A percentile compares a stretch with the other conserved stretches of the same genome.
These are phyloP conservation scores for Metalampra italica DNA, from an alignment of 2,888 invertebrate genomes.

Conservation along the genomic window DNA sequence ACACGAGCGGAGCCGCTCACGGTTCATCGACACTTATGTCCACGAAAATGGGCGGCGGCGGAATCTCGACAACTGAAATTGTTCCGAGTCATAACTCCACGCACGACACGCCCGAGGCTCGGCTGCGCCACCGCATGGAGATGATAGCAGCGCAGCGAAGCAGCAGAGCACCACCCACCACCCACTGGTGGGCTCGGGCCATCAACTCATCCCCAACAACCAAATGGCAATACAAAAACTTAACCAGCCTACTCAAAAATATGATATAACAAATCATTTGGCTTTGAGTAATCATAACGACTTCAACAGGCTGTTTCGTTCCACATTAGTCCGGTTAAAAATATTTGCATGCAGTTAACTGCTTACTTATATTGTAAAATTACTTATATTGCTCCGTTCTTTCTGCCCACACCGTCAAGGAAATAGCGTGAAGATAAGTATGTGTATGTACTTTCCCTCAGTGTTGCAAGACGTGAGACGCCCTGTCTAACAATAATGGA, in stretches of 20 bases:
- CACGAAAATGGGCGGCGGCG: neutral
- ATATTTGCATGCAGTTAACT: too few relatives aligned
- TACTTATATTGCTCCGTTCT: too few relatives aligned
- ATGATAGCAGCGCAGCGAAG: neutral
- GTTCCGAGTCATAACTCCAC: neutral
- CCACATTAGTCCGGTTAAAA: too few relatives aligned
- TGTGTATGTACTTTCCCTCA: too few relatives aligned
- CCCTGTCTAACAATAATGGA: neutral
- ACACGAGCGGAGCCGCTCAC: neutral
- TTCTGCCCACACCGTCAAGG: too few relatives aligned
- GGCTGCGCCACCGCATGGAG: neutral
- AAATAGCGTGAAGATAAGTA: too few relatives aligned
- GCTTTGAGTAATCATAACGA: neutral
- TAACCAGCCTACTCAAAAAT: conserved; percentile 3
- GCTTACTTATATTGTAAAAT: too few relatives aligned
- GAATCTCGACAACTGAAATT: too few relatives aligned
- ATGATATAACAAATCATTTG: neutral
- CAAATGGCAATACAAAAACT: neutral
- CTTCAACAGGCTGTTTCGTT: too few relatives aligned
- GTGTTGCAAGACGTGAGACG: too few relatives aligned
- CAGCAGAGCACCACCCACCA: neutral
- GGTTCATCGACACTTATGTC: neutral
- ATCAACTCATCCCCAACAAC: neutral
- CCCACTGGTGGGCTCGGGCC: neutral
- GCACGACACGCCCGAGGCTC: neutral